Conservation (phyloP, 2,113 vertebrate genomes). For the Thinocorus orbignyianus region DNA sequence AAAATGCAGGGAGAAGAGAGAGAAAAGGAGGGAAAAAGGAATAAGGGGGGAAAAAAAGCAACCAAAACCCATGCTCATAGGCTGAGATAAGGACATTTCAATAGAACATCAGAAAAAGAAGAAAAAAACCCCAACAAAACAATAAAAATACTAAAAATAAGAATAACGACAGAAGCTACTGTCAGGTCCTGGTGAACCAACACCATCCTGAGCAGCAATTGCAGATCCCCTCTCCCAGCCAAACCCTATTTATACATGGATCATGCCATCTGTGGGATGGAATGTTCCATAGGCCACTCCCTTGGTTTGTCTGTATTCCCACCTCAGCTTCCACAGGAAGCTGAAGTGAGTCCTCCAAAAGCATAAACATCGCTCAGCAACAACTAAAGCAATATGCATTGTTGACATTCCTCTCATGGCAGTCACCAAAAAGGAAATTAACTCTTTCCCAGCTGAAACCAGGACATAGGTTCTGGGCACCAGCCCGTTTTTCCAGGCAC, state of each 20-base stretch:
- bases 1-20: neutral
- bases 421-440: neutral
- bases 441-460: neutral
- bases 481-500: neutral
- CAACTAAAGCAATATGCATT: neutral
- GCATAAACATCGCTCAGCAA: neutral
- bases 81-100: neutral
- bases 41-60: neutral
- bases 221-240: neutral
- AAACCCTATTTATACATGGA: no score
- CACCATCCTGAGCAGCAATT: neutral
- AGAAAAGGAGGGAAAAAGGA: neutral
- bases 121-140: neutral
- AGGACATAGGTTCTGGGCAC: neutral
- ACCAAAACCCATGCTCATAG: neutral
- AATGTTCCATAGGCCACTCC: neutral
- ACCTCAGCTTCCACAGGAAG: neutral
- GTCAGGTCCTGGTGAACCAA: neutral
- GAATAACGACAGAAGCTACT: neutral
- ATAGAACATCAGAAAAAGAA: neutral
- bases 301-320: neutral
- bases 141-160: neutral
- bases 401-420: neutral
- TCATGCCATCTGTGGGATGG: neutral
- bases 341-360: neutral